These are phyloP conservation scores for Neotragus moschatus DNA, from an alignment of 2,113 vertebrate species.

Conservation along the genomic window DNA sequence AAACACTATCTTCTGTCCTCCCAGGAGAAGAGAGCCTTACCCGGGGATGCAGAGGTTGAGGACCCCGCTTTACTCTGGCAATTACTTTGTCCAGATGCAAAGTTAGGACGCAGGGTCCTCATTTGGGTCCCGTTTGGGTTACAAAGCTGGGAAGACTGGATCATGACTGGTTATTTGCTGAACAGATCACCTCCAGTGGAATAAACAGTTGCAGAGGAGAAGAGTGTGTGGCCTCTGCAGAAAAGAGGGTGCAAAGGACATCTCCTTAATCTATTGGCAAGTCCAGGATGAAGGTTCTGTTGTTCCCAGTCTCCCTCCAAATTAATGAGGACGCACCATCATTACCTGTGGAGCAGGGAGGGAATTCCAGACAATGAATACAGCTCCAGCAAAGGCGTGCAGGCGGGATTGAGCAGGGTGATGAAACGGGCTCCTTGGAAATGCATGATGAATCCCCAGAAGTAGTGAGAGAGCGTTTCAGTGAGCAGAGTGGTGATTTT, in stretches of 20 bases:
- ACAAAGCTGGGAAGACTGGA: neutral
- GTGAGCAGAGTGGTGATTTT: neutral
- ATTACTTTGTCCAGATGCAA: fast-evolving
- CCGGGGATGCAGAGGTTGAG: fast-evolving
- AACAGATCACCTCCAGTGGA: neutral
- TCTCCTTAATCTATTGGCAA: neutral
- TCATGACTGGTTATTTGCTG: neutral
- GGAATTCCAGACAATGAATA: neutral
- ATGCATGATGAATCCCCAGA: neutral
- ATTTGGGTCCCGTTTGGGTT: neutral
- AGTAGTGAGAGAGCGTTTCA: neutral
- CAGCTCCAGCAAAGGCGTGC: neutral
- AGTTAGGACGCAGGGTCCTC: fast-evolving
- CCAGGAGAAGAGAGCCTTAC: neutral
- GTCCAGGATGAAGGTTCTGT: neutral
- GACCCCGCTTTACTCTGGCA: neutral
- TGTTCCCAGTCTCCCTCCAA: neutral
- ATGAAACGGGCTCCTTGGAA: neutral
- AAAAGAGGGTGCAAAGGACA: neutral
- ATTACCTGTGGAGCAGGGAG: neutral
- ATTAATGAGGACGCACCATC: neutral
- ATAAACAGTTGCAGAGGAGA: fast-evolving
- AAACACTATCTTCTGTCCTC: fast-evolving
- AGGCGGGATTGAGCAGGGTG: neutral
- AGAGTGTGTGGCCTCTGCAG: neutral